Percentiles rank a stretch among this genome's conserved stretches.
Evolutionary conservation across 2,797 vertebrate species (phyloP).

Genomic region (Pseudopleuronectes americanus): DNA sequence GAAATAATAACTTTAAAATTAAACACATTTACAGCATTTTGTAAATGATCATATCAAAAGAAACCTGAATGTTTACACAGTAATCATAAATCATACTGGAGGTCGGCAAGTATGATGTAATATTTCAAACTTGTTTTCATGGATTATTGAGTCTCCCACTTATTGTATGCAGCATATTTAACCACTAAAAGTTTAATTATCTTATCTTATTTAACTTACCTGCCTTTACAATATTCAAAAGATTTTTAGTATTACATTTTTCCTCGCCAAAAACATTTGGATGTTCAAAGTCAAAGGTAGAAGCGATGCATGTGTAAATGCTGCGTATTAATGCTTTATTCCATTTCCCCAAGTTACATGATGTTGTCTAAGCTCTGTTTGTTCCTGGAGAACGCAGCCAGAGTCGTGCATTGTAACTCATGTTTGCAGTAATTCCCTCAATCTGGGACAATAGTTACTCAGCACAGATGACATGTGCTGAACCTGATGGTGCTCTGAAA

Average conservation of each 20-base stretch:
- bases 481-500: neutral
- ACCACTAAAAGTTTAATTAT: neutral
- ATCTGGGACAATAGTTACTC: neutral
- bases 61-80: neutral
- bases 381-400: no score
- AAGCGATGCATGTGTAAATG: no score
- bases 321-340: no score
- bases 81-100: conserved; percentile 1
- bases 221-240: neutral
- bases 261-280: no score
- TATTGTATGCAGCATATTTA: neutral
- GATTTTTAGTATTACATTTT: neutral
- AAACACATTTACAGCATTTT: neutral
- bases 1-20: no score
- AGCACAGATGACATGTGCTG: no score
- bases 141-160: neutral
- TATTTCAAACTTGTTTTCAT: neutral
- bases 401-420: neutral
- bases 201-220: neutral
- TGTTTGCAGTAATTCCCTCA: neutral
- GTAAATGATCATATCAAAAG: neutral
- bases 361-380: no score
- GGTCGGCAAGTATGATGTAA: no score
- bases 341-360: no score
- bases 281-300: no score